phyloP scores from a whole-genome alignment of 2,113 vertebrate genomes.

The Rhodinocichla rosea region DNA sequence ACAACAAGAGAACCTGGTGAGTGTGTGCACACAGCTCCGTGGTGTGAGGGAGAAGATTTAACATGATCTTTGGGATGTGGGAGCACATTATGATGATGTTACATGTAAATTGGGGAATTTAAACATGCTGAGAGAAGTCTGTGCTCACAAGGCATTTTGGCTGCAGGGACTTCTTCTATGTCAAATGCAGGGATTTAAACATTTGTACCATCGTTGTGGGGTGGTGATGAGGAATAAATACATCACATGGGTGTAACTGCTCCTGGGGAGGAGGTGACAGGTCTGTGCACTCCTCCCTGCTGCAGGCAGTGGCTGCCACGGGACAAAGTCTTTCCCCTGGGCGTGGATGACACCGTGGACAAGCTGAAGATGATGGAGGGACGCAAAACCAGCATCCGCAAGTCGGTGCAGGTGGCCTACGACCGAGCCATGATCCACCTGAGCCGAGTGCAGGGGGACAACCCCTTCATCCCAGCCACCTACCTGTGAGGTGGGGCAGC shows the following conservation, averaged over 20 bases:
- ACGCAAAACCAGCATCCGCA: slow-evolving; percentile 94
- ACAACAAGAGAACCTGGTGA: slow-evolving; percentile 99
- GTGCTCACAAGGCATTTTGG: background rate
- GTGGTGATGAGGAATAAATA: background rate
- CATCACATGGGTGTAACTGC: fast-evolving
- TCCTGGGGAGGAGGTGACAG: background rate
- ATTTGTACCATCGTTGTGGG: fast-evolving
- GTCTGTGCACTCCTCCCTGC: background rate
- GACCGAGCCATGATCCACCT: slow-evolving; percentile 94
- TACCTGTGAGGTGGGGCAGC: slow-evolving; percentile 77
- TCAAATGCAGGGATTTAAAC: background rate
- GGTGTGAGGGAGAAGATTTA: slow-evolving; percentile 18
- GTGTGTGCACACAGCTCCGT: slow-evolving; percentile 34
- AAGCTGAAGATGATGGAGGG: slow-evolving; percentile 97
- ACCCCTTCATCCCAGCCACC: slow-evolving; percentile 83
- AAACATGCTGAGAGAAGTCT: background rate
- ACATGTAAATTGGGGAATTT: background rate
- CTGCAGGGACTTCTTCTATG: background rate
- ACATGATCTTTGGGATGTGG: background rate
- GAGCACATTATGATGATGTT: background rate
- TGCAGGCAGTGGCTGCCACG: slow-evolving; percentile 95
- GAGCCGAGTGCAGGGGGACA: slow-evolving; percentile 87
- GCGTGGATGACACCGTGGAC: slow-evolving; percentile 91
- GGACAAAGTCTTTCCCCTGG: slow-evolving; percentile 89
- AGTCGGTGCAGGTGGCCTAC: slow-evolving; percentile 96